These are phyloP conservation scores for Bujurquina vittata DNA, from an alignment of 2,113 vertebrate genomes.

Conservation along the genomic window DNA sequence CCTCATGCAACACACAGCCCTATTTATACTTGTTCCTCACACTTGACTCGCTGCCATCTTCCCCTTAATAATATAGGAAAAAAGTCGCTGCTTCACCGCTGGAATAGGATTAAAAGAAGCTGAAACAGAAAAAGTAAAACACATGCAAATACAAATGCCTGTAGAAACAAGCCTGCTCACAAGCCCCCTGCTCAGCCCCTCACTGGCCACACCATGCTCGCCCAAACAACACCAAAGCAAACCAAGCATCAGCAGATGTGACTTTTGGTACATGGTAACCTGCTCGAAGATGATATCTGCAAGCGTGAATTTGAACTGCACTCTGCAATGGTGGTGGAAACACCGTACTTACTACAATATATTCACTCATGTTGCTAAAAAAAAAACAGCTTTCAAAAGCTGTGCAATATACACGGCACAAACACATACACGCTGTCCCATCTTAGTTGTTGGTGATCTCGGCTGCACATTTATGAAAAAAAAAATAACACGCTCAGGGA, in stretches of 20 bases:
- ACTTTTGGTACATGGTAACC: background rate
- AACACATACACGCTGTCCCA: too few relatives aligned
- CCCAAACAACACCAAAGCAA: background rate
- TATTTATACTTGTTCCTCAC: too few relatives aligned
- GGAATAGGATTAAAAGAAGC: background rate
- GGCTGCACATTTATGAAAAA: too few relatives aligned
- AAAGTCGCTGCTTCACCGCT: too few relatives aligned
- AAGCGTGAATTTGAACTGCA: background rate
- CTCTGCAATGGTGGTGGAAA: background rate
- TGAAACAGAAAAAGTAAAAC: background rate
- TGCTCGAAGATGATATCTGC: rapidly evolving
- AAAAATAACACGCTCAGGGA: too few relatives aligned
- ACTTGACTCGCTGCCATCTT: too few relatives aligned
- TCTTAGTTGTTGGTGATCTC: too few relatives aligned
- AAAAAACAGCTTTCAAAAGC: too few relatives aligned
- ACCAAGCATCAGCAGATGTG: background rate
- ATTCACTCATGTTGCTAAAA: background rate
- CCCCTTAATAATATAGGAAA: too few relatives aligned
- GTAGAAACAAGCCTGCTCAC: background rate
- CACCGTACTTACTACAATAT: background rate
- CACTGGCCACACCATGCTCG: background rate
- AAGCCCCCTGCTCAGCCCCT: background rate
- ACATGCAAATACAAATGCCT: background rate
- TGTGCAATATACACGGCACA: too few relatives aligned
- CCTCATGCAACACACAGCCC: background rate